A percentile compares a stretch with the other conserved stretches of the same genome.
These are phyloP conservation scores for Cephus cinctus DNA, from an alignment of 1,140 invertebrate species.

Conservation along the genomic window DNA sequence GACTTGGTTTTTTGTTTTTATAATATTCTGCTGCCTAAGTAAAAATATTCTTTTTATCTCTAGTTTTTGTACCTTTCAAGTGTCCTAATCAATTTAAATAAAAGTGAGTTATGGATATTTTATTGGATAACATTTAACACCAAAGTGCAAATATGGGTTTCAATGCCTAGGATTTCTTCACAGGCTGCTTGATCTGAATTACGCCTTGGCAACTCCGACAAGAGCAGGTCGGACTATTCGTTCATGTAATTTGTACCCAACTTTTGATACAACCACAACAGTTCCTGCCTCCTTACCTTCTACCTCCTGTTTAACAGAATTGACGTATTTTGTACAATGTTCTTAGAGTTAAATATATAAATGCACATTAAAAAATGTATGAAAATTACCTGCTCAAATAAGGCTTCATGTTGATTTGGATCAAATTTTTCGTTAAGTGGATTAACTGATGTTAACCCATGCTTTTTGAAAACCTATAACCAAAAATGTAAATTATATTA, in stretches of 20 bases:
- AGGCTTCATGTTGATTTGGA: slow-evolving; percentile 93
- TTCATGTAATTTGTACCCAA: slow-evolving; percentile 93
- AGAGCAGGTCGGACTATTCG: slow-evolving; percentile 93
- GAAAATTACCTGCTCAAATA: slow-evolving; percentile 81
- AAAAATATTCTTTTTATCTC: too few species aligned
- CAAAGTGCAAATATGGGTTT: neutral
- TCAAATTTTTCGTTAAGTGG: slow-evolving; percentile 94
- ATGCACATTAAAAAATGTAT: slow-evolving; percentile 8
- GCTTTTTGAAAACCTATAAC: slow-evolving; percentile 80
- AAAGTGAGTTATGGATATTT: neutral
- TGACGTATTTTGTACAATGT: slow-evolving; percentile 4
- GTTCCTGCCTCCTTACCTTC: slow-evolving; percentile 80
- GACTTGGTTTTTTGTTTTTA: too few species aligned
- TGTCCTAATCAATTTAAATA: too few species aligned
- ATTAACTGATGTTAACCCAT: slow-evolving; percentile 83
- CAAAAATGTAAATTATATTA: slow-evolving; percentile 2
- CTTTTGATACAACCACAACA: slow-evolving; percentile 89
- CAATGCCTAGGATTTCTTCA: neutral
- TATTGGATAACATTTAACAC: neutral
- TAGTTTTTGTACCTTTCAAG: too few species aligned
- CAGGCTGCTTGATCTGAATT: slow-evolving; percentile 16
- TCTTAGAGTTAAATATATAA: slow-evolving; percentile 6
- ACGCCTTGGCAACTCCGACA: slow-evolving; percentile 86
- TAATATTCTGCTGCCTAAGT: too few species aligned
- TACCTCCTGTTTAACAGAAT: slow-evolving; percentile 65